phyloP scores from a whole-genome alignment of 2,797 vertebrate genomes.

The Prionace glauca region DNA sequence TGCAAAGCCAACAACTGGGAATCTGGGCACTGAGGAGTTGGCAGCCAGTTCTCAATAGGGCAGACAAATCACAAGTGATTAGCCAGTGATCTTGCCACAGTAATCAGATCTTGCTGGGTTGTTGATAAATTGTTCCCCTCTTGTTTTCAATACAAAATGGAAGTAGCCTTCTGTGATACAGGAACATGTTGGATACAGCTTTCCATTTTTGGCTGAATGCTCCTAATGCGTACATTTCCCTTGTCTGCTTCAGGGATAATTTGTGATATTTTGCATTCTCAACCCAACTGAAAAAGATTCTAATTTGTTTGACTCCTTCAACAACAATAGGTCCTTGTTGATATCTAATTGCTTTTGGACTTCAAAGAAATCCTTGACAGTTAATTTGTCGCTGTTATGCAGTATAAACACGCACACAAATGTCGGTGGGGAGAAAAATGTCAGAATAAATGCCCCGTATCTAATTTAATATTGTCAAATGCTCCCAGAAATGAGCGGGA shows the following conservation, averaged over 20 bases:
- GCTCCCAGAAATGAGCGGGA: neutral
- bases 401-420: neutral
- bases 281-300: neutral
- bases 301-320: neutral
- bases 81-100: neutral
- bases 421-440: neutral
- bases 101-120: neutral
- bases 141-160: neutral
- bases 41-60: neutral
- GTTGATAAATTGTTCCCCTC: neutral
- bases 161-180: neutral
- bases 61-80: neutral
- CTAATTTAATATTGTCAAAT: neutral
- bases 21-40: neutral
- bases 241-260: neutral
- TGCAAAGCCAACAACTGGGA: neutral
- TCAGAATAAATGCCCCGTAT: neutral
- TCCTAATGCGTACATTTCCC: neutral
- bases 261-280: neutral
- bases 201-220: neutral
- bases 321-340: neutral
- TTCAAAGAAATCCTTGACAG: neutral
- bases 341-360: neutral
- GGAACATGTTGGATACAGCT: neutral
- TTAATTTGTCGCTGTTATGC: neutral